Base-by-base conservation (phyloP, 2,113 vertebrate species). In the Aspidoscelis tigris region DNA sequence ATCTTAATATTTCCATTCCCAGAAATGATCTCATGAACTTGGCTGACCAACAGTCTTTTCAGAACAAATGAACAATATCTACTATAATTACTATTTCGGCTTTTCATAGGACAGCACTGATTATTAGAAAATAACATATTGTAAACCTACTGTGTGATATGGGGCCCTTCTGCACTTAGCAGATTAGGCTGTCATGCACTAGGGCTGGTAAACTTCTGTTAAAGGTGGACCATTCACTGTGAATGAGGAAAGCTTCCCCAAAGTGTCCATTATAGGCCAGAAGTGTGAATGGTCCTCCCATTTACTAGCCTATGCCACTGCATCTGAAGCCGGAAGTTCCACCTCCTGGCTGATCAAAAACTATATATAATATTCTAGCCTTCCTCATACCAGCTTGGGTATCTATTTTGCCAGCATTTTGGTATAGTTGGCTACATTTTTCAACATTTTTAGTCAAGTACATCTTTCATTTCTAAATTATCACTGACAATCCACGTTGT, bases 1-100 rank as follows among this genome's bases (percentile, higher is more conserved):
- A 83, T 33, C 85, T 88, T 82, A 64, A 82, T 72, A 44, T 75
- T 71, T 70, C 68, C 91, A 88, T 88, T 88, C 74, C 93, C 89
- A 89, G 87, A 87, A 84, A 82, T 88, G 70, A 84, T 81, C 81
- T 85, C 89, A 91, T 84, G 83, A 83, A 33, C 75, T 71, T 64
- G 33, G n/a, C 81, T 85, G 20, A 21, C 64, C 81, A 74, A 55
- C 41, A 61, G 0, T 0, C 11, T 61, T 89, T 10, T 68, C 20
- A 58, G 53, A 86, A 89, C 33, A 83, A 21, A 58, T 65, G 22
- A 21, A 9, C 65, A 47, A 85, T 85, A 66, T 70, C n/a, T 76
- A 65, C 79, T 39, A 73, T 5, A 3, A 20, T 71, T 21, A 44
- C 61, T 80, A 43, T 24, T 81, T 47, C 50, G 33, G 33, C 33